phyloP scores from a whole-genome alignment of 2,113 vertebrate species.

The Peromyscus californicus region DNA sequence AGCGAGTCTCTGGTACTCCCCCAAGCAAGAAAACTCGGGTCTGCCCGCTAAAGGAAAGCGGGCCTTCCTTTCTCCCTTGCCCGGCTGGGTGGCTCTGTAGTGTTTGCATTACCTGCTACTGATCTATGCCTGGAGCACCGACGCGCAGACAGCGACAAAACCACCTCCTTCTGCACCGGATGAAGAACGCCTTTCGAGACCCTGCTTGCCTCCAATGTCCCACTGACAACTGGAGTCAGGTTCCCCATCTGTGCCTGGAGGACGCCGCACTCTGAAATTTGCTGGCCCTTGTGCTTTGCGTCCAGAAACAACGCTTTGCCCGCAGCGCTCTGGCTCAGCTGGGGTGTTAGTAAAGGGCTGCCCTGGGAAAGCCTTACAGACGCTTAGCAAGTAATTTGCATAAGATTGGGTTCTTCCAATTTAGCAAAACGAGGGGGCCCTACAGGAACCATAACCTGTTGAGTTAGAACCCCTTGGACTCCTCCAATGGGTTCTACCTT shows the following conservation, averaged over 20 bases:
- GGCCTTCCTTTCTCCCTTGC: neutral
- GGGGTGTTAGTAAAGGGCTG: neutral
- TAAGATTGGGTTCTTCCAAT: neutral
- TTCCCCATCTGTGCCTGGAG: neutral
- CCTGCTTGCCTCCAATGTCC: neutral
- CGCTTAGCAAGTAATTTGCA: neutral
- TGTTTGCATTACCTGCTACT: neutral
- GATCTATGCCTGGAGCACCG: neutral
- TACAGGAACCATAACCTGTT: too few species aligned
- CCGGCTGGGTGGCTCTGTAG: accelerated
- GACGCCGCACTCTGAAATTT: neutral
- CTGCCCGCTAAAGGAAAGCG: neutral
- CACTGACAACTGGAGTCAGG: neutral
- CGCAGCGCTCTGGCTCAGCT: neutral
- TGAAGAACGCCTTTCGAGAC: neutral
- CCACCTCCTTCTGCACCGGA: neutral
- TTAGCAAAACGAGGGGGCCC: neutral
- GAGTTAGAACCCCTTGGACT: neutral
- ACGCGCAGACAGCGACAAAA: neutral
- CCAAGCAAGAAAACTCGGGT: neutral
- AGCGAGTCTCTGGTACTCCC: neutral
- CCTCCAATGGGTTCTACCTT: neutral
- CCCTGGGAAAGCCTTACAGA: neutral
- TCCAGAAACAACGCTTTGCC: neutral
- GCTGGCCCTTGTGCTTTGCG: neutral